Evolutionary conservation across 2,888 invertebrate genomes (phyloP), one percentile per base, ranked within the genome.

Genomic region (Zaprionus bogoriensis): DNA sequence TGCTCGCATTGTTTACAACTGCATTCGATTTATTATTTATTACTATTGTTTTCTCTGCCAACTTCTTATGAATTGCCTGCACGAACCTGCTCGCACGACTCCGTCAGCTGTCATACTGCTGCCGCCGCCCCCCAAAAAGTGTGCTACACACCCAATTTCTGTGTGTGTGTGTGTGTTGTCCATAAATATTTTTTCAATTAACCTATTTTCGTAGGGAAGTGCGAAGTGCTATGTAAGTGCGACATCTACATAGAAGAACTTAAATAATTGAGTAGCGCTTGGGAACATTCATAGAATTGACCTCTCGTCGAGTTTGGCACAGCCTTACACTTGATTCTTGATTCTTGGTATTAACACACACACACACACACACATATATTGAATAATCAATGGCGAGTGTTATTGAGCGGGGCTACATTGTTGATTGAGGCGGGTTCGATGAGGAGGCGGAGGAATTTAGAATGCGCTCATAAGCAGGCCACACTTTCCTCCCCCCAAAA

Each of bases 391-490:
- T 72, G 74, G 36, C 52, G 14, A 52, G 52, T 64, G 50, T 59
- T 64, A 65, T 67, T 67, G 64, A 73, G 41, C 23, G 27, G 3
- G 42, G 25, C 10, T 17, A 54, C 52, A 71, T 60, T 72, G 74
- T 69, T 74, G 69, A 65, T 61, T 68, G 58, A 41, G 28, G 41
- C 32, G 20, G 41, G 36, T 28, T 42, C 14, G 32, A 23, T 20
- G 30, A 39, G 28, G 30, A 20, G 38, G 19, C 17, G 28, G 20
- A 59, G 32, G 57, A 54, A 47, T 53, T 59, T 64, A 50, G 30
- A 59, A 54, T 67, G 77, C 70, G 80, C 77, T 71, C 54, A 51
- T 64, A 77, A 63, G 77, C 63, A 80, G 77, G 77, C 71, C 74
- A 67, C 38, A 67, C 57, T 66, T 66, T 79, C 51, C n/a, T 53